These are phyloP conservation scores for Kuschelorhynchus macadamiae DNA, from an alignment of 2,888 invertebrate genomes.

Conservation along the genomic window DNA sequence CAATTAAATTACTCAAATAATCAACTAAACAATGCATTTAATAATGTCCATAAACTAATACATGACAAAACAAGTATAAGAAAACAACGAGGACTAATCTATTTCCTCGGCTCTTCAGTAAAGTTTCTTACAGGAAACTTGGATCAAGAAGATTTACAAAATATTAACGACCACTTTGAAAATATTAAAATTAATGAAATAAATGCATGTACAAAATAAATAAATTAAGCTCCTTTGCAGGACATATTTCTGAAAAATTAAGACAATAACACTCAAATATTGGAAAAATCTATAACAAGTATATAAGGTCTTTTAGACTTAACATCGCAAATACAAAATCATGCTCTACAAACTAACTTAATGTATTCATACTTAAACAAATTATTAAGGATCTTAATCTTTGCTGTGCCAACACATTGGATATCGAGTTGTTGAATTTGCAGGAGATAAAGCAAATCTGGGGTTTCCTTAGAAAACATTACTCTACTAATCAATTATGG, in stretches of 20 bases:
- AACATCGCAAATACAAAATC: constrained; percentile 5
- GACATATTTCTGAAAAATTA: constrained; percentile 1
- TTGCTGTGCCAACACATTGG: background rate
- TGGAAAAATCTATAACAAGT: background rate
- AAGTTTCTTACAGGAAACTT: constrained; percentile 4
- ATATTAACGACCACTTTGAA: background rate
- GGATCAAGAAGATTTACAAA: constrained; percentile 1
- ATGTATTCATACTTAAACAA: background rate
- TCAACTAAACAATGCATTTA: constrained; percentile 7
- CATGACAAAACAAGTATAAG: background rate
- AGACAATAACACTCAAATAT: background rate
- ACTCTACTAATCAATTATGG: background rate
- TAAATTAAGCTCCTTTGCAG: background rate
- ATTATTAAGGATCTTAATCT: background rate
- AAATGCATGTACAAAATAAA: constrained; percentile 7
- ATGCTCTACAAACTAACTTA: background rate
- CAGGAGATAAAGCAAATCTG: background rate
- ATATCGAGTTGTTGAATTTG: background rate
- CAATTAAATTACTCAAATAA: background rate
- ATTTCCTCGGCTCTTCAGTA: background rate
- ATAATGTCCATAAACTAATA: constrained; percentile 11
- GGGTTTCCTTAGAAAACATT: background rate
- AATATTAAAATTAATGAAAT: constrained; percentile 4
- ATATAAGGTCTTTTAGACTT: background rate
- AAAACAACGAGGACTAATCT: background rate